Conservation (phyloP, 2,797 vertebrate species). For the Erpetoichthys calabaricus region DNA sequence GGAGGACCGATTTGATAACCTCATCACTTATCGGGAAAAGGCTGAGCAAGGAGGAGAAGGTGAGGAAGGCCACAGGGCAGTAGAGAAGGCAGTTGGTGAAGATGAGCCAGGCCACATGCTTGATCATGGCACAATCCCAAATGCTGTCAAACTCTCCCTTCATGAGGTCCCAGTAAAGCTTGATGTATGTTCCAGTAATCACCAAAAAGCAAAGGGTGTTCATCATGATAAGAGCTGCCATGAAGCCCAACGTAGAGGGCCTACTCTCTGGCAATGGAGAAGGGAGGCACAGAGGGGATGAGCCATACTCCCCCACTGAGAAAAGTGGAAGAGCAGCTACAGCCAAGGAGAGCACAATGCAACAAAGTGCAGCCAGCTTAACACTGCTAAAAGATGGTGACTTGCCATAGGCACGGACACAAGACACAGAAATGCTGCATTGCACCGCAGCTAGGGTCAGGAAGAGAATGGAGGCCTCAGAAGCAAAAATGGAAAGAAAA, state of each 20-base stretch:
- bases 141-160: slow-evolving; percentile 67
- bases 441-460: slow-evolving; percentile 74
- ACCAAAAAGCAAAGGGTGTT: slow-evolving; percentile 83
- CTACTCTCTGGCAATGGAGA: slow-evolving; percentile 60
- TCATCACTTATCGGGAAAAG: slow-evolving; percentile 77
- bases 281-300: slow-evolving; percentile 80
- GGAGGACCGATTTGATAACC: slow-evolving; percentile 73
- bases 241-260: slow-evolving; percentile 62
- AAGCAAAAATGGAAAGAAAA: slow-evolving; percentile 78
- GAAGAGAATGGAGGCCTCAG: slow-evolving; percentile 72
- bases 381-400: slow-evolving; percentile 55
- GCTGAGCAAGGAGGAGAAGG: slow-evolving; percentile 74
- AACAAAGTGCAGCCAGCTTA: slow-evolving; percentile 57
- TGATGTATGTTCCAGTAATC: slow-evolving; percentile 74
- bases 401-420: slow-evolving; percentile 59
- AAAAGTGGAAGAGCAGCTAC: slow-evolving; percentile 65
- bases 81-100: slow-evolving; percentile 85
- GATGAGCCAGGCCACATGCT: slow-evolving; percentile 88
- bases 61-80: slow-evolving; percentile 84
- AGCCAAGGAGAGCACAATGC: slow-evolving; percentile 55
- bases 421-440: slow-evolving; percentile 70
- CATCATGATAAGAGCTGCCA: slow-evolving; percentile 75
- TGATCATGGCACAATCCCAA: slow-evolving; percentile 86
- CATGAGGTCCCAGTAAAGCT: slow-evolving; percentile 78
- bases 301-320: slow-evolving; percentile 71